Evolutionary conservation across 2,797 vertebrate genomes (phyloP), one percentile per base, ranked within the genome.

Genomic region (Taenioides sp.): DNA sequence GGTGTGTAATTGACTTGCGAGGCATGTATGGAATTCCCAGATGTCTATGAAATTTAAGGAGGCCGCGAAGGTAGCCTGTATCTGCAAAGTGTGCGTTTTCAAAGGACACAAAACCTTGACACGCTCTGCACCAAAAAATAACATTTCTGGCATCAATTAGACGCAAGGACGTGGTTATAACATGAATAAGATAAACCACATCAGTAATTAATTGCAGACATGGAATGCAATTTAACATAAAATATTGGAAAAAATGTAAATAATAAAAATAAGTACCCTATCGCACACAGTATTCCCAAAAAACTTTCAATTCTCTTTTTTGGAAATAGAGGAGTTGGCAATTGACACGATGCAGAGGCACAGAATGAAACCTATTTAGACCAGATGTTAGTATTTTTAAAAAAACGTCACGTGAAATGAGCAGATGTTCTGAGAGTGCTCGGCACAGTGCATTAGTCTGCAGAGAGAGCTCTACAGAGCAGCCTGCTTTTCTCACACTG

Each of bases 21-120:
- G 94, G 96, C 95, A 96, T 93, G 95, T 94, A 93, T 94, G 96
- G 96, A 96, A 98, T 98, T 96, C 96, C 96, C 97, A 99, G 96
- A 97, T 97, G 97, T 95, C 96, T 94, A 94, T 97, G 96, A 97
- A 97, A 94, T 92, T 91, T 88, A 95, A 94, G 93, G 91, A 94
- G 94, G 95, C 86, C 85, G 69, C 43, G 84, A 95, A 96, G 95
- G 95, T 95, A 92, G 93, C 86, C 89, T 91, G 72, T 34, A 86
- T 95, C 94, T 72, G 86, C n/a, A 31, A 75, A 68, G 78, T 73
- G 76, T 88, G 84, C 75, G 72, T 73, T 67, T 67, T 81, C 79
- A 65, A 65, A 49, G 87, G 79, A 81, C 83, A 61, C 23, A 22
- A 70, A 62, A 27, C 40, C 43, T 65, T 65, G 40, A 65, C 63